phyloP scores from a whole-genome alignment of 1,140 invertebrate genomes.

The Trachymyrmex septentrionalis region DNA sequence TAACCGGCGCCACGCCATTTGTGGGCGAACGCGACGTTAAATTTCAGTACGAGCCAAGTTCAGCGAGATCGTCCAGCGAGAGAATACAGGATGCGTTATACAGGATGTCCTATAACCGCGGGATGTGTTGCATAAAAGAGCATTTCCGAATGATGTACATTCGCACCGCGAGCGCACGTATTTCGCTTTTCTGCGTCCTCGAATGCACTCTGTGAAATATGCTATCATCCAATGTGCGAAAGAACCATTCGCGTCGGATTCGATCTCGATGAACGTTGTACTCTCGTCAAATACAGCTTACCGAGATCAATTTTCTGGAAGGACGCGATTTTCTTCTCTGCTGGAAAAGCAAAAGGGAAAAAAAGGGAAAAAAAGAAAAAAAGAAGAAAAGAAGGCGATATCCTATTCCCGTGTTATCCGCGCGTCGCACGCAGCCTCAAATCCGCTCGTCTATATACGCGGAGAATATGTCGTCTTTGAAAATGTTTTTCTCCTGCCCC shows the following conservation, averaged over 20 bases:
- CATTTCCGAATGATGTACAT: conserved; percentile 39
- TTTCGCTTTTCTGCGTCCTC: neutral
- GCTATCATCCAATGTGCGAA: conserved; percentile 18
- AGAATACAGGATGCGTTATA: neutral
- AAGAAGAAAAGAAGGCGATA: conserved; percentile 5
- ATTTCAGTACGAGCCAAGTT: conserved; percentile 46
- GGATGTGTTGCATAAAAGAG: conserved; percentile 12
- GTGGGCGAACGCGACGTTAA: conserved; percentile 35
- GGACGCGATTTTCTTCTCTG: neutral
- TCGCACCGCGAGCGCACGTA: neutral
- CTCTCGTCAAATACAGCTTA: conserved; percentile 55
- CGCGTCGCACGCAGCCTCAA: conserved; percentile 43
- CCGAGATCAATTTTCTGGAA: conserved; percentile 58
- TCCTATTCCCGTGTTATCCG: conserved; percentile 53
- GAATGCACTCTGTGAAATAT: conserved; percentile 24
- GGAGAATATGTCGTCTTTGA: conserved; percentile 35
- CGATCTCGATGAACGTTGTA: conserved; percentile 55
- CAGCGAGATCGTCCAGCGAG: neutral
- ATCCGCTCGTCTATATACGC: conserved; percentile 55
- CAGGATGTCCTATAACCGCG: neutral
- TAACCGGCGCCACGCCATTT: conserved; percentile 50
- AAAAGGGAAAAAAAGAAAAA: neutral
- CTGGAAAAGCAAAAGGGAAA: neutral
- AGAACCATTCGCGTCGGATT: conserved; percentile 36
- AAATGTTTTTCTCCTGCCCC: conserved; percentile 8